Base-by-base conservation (phyloP, 2,113 vertebrate genomes). In the Candoia aspera region DNA sequence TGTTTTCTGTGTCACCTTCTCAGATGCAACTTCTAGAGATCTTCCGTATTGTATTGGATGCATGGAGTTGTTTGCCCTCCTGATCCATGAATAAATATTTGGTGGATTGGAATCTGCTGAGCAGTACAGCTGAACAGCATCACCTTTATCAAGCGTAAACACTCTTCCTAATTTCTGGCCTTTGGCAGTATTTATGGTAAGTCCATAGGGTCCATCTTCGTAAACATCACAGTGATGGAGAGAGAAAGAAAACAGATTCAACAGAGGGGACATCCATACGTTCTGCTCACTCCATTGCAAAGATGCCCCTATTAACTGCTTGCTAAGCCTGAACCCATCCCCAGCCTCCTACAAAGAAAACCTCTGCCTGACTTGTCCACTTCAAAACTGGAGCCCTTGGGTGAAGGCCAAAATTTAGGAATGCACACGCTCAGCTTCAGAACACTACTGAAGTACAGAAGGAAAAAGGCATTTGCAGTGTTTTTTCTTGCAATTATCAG, bases 21-120 rank as follows among this genome's bases (percentile, higher is more conserved):
- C 97, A 26, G 97, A 98, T 9, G 94, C 95, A 91, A 99, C 97
- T 96, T 99, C 97, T 83, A 99, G 97, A 26, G 94, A 97, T 19
- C 98, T 98, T 55, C 99, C 99, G 0, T 98, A 96, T 17, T 97
- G 98, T 94, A 99, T 97, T 84, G 99, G 95, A 49, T 98, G 95
- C 0, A 98, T 98, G 8, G 89, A 90, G 49, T 99, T 99, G 95
- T 96, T 96, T 91, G 95, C 96, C 92, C 97, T 98, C 37, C 95
- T 98, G 94, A 99, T 98, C 99, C 99, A 99, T 2, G 97, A 98
- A 5, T 98, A 99, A 94, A 96, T 98, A 96, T 99, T 99, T 59
- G 99, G 99, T 55, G 99, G 99, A 92, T 99, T 99, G 87, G 99
- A 99, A 86, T 99, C 99, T 0, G 99, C 99, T 33, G 97, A 98